Percentiles rank a stretch among this genome's conserved stretches.
These are phyloP conservation scores for Adineta ricciae DNA, from an alignment of 2,888 invertebrate species.

Conservation along the genomic window DNA sequence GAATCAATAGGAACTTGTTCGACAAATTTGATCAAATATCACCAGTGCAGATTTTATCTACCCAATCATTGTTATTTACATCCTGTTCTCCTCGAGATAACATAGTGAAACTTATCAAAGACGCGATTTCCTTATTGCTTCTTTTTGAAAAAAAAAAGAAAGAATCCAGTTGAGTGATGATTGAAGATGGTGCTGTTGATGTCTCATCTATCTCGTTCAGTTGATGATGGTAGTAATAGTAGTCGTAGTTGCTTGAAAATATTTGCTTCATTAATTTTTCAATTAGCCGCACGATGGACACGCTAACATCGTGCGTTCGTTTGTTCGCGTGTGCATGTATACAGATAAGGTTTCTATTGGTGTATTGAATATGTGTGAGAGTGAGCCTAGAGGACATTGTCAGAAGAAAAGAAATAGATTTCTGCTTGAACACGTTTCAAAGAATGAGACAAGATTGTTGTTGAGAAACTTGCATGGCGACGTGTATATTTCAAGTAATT, in stretches of 20 bases:
- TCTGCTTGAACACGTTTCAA: neutral
- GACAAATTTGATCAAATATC: neutral
- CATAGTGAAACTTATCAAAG: neutral
- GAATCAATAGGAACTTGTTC: neutral
- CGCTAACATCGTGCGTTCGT: neutral
- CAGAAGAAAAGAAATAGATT: neutral
- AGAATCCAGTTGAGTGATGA: neutral
- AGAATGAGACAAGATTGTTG: neutral
- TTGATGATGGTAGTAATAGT: neutral
- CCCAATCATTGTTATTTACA: too few species aligned
- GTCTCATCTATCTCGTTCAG: neutral
- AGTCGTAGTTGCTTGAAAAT: neutral
- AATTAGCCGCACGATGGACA: conserved; percentile 9
- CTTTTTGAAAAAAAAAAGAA: too few species aligned
- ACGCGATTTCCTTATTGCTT: neutral
- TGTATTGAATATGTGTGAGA: neutral
- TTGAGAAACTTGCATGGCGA: neutral
- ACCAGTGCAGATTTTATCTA: too few species aligned
- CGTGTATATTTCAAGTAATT: neutral
- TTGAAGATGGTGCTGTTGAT: neutral
- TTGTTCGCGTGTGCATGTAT: conserved; percentile 9
- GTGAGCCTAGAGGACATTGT: conserved; percentile 13
- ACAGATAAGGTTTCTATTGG: conserved; percentile 9
- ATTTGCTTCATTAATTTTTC: conserved; percentile 13
- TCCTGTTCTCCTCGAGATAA: too few species aligned